Percentiles rank a stretch among this genome's conserved stretches.
Conservation (phyloP, 1,140 invertebrate genomes). For the Choristoneura fumiferana region DNA sequence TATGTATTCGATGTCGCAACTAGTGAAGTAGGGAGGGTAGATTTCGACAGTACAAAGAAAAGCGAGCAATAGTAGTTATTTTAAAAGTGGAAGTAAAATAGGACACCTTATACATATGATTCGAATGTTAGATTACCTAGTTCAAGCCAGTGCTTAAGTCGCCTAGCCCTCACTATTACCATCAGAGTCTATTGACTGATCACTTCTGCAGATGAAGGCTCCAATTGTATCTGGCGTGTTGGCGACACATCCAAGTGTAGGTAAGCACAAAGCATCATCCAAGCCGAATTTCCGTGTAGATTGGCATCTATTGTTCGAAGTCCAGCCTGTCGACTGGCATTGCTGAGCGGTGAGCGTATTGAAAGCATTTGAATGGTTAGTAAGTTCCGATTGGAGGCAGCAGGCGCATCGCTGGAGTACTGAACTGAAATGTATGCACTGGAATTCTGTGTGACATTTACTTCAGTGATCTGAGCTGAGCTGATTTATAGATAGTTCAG, state of each 20-base stretch:
- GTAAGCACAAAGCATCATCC: conserved; percentile 43
- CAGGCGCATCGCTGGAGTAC: conserved; percentile 9
- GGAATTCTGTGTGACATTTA: not conserved
- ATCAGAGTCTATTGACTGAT: conserved; percentile 3
- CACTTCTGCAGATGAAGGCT: conserved; percentile 3
- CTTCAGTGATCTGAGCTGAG: not conserved
- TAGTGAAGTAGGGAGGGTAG: no score
- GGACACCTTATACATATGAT: no score
- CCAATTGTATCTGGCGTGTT: conserved; percentile 15
- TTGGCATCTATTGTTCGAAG: conserved; percentile 66
- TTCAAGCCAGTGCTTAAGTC: no score
- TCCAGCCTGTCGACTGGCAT: conserved; percentile 44
- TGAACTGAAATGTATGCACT: conserved; percentile 20
- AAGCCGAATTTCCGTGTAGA: conserved; percentile 63
- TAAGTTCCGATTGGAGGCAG: conserved; percentile 57
- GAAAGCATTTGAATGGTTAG: conserved; percentile 66
- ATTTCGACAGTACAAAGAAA: no score
- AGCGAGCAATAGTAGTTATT: no score
- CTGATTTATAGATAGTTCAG: not conserved
- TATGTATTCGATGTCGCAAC: no score
- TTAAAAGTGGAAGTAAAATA: no score
- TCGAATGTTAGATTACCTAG: no score
- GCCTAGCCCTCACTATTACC: not conserved
- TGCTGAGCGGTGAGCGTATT: conserved; percentile 52
- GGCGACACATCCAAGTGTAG: conserved; percentile 3